Base-by-base conservation (phyloP, 2,888 invertebrate species). In the Mythimna loreyi region DNA sequence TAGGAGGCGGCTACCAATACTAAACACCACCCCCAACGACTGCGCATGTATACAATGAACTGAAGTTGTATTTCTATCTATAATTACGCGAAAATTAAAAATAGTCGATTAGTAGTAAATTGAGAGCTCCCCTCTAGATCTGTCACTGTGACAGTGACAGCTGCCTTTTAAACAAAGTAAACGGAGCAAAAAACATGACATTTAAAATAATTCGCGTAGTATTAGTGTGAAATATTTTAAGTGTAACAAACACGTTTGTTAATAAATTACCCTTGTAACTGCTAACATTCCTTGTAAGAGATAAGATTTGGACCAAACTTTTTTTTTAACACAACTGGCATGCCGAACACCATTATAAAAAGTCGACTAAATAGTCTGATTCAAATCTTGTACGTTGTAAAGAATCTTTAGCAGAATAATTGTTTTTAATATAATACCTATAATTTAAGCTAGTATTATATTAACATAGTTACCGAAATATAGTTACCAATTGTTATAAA, bases 1-100 rank as follows among this genome's bases (percentile, higher is more conserved):
- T 93, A 81, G 94, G 93, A 21, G 94, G 94, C 23, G 95, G 95
- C 19, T 96, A 96, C 88, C 94, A 94, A 76, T 96, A 96, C 84
- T 96, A 93, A 83, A 67, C 4, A 66, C 53, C 21, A 62, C 21
- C 36, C 56, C 59, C 59, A 78, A 81, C 67, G 61, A 80, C 56
- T 25, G 75, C 49, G 71, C 76, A 61, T 57, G 63, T 70, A 68
- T 43, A 77, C 73, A 73, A 71, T 78, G 71, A 80, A 83, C 72
- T 75, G 70, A 78, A 52, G 23, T 62, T 70, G 11, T 62, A 67
- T 70, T 70, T 73, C 61, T 58, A 68, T 40, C 71, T 80, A 70
- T 30, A 7, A 72, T 70, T 83, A 64, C 69, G 73, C 73, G 61
- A 74, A 47, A 55, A 56, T 61, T 13, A 23, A 53, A 40, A 47